Base-by-base conservation (phyloP, 2,113 vertebrate species). In the Pangasianodon hypophthalmus region DNA sequence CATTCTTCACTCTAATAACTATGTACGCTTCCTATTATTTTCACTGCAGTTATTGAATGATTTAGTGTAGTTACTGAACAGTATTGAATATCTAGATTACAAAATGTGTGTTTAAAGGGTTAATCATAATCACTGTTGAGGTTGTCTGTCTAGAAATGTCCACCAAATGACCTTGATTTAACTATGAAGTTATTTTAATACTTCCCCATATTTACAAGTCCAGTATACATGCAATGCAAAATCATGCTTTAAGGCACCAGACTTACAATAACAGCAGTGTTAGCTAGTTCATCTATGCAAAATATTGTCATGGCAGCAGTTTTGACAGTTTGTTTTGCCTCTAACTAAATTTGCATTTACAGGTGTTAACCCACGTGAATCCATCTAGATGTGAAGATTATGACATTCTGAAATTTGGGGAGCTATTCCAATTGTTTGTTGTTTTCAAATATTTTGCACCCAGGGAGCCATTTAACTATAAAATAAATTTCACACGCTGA, bases 321-420 rank as follows among this genome's bases (percentile, higher is more conserved):
- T 84, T 83, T 77, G 71, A 87, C 84, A 67, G 54, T 89, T 89
- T 91, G 90, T 89, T 92, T 90, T 80, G 85, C 62, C 85, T 52
- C 14, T 50, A 67, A 54, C 67, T 69, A 75, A 13, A 92, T 92
- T 92, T 92, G 85, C 90, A 91, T 91, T 50, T 37, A 37, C 37
- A 16, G 52, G 85, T 32, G 52, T 83, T 79, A 85, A 85, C 85
- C 44, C 71, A 64, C 37, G 83, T 46, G 73, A 87, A 81, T 58
- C 52, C 11, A 71, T 84, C 82, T 82, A 50, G 3, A 46, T 69
- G 62, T 60, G 71, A 82, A 19, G 67, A 62, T 87, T 44, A 48
- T 58, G 58, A 58, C 87, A 46, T 85, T 50, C 85, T 48, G 83
- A 89, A 82, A 88, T 82, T 90, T 41, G 9, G 29, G 29, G 69